Evolutionary conservation across 1,140 invertebrate species (phyloP).

Genomic region (Euborellia annulipes): DNA sequence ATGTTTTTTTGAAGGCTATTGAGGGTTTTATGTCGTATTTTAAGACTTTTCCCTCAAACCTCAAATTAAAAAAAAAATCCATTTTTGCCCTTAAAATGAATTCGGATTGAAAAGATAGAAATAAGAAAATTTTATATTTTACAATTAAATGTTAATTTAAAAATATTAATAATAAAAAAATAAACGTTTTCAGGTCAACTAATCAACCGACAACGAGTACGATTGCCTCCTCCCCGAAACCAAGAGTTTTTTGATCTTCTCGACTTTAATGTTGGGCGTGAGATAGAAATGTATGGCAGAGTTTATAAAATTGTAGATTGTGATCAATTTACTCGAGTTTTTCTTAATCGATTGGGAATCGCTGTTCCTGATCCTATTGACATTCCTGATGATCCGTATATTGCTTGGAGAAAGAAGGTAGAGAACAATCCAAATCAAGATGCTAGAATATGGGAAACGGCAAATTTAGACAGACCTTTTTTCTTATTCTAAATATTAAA

Average conservation of each 20-base stretch:
- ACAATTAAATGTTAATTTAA: too few relatives aligned
- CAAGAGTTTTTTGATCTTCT: slow-evolving; percentile 58
- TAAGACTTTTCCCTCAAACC: too few relatives aligned
- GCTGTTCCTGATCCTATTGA: slow-evolving; percentile 52
- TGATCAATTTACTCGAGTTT: slow-evolving; percentile 70
- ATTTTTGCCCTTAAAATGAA: too few relatives aligned
- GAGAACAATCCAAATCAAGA: slow-evolving; percentile 12
- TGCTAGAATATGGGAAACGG: too few relatives aligned
- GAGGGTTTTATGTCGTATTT: too few relatives aligned
- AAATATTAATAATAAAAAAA: slow-evolving; percentile 5
- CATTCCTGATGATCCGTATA: slow-evolving; percentile 37
- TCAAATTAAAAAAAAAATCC: too few relatives aligned
- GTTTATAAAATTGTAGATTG: slow-evolving; percentile 67
- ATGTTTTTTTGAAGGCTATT: too few relatives aligned
- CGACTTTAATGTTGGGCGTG: slow-evolving; percentile 58
- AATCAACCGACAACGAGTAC: slow-evolving; percentile 58
- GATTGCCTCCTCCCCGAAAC: slow-evolving; percentile 43
- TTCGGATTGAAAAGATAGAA: too few relatives aligned
- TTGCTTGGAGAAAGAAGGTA: slow-evolving; percentile 28
- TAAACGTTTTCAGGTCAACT: slow-evolving; percentile 47
- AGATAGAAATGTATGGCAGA: slow-evolving; percentile 58
- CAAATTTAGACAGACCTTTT: too few relatives aligned
- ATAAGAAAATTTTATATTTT: too few relatives aligned
- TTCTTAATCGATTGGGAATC: slow-evolving; percentile 69
- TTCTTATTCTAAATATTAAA: slow-evolving; percentile 4